These are phyloP conservation scores for Tetramorium bicarinatum DNA, from an alignment of 2,888 invertebrate genomes.

Conservation along the genomic window DNA sequence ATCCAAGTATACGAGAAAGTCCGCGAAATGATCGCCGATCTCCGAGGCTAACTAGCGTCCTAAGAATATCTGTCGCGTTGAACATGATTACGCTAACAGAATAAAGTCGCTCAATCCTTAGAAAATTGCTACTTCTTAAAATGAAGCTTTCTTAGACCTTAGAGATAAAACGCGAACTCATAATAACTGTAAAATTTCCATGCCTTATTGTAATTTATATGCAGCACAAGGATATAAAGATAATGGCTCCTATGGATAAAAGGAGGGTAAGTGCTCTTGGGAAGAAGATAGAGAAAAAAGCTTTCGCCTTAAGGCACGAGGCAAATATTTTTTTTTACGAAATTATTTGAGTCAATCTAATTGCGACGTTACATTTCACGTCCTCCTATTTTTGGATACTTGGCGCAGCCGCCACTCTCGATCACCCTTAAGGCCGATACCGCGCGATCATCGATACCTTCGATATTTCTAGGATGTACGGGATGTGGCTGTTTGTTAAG, in stretches of 20 bases:
- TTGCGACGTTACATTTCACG: background rate
- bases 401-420: background rate
- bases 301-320: background rate
- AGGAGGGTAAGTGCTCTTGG: background rate
- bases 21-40: slow-evolving; percentile 7
- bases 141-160: background rate
- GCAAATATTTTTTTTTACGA: background rate
- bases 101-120: background rate
- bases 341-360: slow-evolving; percentile 10
- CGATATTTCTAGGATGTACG: slow-evolving; percentile 34
- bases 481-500: slow-evolving; percentile 46
- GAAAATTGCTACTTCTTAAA: slow-evolving; percentile 1
- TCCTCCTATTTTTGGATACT: slow-evolving; percentile 29
- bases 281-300: background rate
- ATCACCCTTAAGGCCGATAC: slow-evolving; percentile 1
- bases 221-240: background rate
- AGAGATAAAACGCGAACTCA: background rate
- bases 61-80: slow-evolving; percentile 23
- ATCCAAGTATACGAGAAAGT: slow-evolving; percentile 14
- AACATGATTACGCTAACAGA: background rate
- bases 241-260: background rate
- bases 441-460: slow-evolving; percentile 25
- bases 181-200: background rate
- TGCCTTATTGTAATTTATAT: background rate
- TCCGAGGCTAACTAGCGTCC: background rate